Percentiles rank a stretch among this genome's conserved stretches.
phyloP scores from a whole-genome alignment of 2,888 invertebrate genomes.

The Chrysodeixis includens region DNA sequence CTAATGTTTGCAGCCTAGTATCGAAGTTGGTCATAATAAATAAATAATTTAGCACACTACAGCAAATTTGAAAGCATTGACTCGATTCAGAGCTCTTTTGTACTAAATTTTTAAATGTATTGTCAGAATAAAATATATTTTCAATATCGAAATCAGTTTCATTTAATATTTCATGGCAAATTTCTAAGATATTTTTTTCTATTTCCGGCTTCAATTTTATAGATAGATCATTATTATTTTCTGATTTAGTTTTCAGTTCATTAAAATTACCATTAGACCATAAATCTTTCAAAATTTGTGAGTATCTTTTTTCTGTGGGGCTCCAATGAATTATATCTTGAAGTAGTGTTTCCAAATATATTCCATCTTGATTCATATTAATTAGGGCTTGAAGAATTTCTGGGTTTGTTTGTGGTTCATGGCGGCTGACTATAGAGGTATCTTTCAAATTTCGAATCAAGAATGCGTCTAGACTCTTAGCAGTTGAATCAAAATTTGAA shows the following conservation, averaged over 20 bases:
- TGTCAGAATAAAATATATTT: slow-evolving; percentile 55
- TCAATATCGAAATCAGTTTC: slow-evolving; percentile 56
- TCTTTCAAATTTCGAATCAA: slow-evolving; percentile 72
- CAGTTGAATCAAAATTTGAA: slow-evolving; percentile 42
- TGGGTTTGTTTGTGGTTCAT: slow-evolving; percentile 65
- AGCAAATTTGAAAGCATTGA: slow-evolving; percentile 79
- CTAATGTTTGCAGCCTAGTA: slow-evolving; percentile 64
- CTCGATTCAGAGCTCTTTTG: slow-evolving; percentile 70
- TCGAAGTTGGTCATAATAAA: slow-evolving; percentile 75
- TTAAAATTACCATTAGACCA: slow-evolving; percentile 63
- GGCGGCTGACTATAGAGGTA: slow-evolving; percentile 64
- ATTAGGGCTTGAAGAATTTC: slow-evolving; percentile 78
- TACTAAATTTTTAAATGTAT: slow-evolving; percentile 61
- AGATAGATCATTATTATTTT: slow-evolving; percentile 67
- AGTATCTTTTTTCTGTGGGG: slow-evolving; percentile 51
- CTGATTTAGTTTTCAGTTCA: slow-evolving; percentile 26
- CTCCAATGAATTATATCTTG: slow-evolving; percentile 73
- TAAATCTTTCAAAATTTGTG: slow-evolving; percentile 67
- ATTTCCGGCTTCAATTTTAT: slow-evolving; percentile 77
- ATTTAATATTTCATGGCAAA: slow-evolving; percentile 60
- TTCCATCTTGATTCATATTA: slow-evolving; percentile 70
- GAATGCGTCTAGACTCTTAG: slow-evolving; percentile 74
- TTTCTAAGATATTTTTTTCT: slow-evolving; percentile 69
- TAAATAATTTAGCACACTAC: slow-evolving; percentile 72
- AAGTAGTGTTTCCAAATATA: slow-evolving; percentile 56